Percentiles rank a stretch among this genome's conserved stretches.
Conservation (phyloP, 2,888 invertebrate genomes). For the Anagyrus pseudococci region DNA sequence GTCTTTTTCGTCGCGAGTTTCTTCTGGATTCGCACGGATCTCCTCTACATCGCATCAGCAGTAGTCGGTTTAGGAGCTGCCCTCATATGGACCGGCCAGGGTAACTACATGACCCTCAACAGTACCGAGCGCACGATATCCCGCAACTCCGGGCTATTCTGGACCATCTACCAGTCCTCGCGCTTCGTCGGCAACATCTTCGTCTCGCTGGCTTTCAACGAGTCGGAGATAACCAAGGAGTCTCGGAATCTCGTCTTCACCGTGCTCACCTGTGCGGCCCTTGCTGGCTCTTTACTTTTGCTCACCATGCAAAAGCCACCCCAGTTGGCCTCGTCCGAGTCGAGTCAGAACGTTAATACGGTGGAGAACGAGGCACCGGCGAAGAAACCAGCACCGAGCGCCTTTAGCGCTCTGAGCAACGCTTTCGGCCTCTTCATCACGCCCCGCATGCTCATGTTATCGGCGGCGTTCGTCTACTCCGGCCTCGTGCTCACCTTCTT, state of each 20-base stretch:
- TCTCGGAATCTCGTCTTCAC: slow-evolving; percentile 83
- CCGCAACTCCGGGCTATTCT: slow-evolving; percentile 94
- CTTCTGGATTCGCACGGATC: slow-evolving; percentile 81
- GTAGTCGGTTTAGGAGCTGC: slow-evolving; percentile 92
- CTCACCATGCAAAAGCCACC: slow-evolving; percentile 70
- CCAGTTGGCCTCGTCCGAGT: too few relatives aligned
- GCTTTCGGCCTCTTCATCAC: too few relatives aligned
- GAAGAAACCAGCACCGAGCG: too few relatives aligned
- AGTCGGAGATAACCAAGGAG: slow-evolving; percentile 68
- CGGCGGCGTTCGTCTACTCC: slow-evolving; percentile 88
- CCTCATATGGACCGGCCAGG: slow-evolving; percentile 96
- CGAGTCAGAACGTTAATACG: slow-evolving; percentile 58
- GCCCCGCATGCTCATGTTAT: too few relatives aligned
- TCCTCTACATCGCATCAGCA: slow-evolving; percentile 85
- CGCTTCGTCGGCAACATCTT: slow-evolving; percentile 95
- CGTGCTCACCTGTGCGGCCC: slow-evolving; percentile 76
- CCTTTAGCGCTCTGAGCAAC: too few relatives aligned
- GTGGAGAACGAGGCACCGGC: too few relatives aligned
- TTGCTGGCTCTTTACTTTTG: slow-evolving; percentile 75
- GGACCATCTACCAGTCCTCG: slow-evolving; percentile 94
- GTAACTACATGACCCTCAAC: slow-evolving; percentile 88
- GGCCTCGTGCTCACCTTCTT: too few relatives aligned
- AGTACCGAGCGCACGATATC: slow-evolving; percentile 87
- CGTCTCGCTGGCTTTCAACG: slow-evolving; percentile 90
- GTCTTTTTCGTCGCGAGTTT: slow-evolving; percentile 91